Base-by-base conservation (phyloP, 2,797 vertebrate species). In the Cheracebus regulus region DNA sequence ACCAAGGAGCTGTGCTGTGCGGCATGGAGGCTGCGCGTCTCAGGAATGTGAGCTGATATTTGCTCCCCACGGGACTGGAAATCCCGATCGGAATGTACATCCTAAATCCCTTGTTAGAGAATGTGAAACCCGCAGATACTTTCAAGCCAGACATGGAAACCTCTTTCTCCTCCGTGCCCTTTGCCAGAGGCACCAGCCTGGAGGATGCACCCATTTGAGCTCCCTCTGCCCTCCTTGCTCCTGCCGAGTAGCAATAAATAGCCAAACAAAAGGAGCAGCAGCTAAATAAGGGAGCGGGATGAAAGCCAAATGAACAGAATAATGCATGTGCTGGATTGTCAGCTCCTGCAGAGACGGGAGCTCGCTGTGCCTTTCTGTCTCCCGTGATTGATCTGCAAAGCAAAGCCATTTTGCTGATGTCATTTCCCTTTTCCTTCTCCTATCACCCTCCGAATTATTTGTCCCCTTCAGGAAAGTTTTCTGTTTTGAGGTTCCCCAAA, bases 61-160 rank as follows among this genome's bases (percentile, higher is more conserved):
- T 85, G 87, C 55, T 88, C 80, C 81, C 93, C 95, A 87, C 12
- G 46, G 87, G 94, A 84, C 97, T 96, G 84, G 97, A 98, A 98
- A 98, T 98, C 97, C 97, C 2, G 81, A 90, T 95, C 2, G 96
- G 98, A 98, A 98, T 97, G 97, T 88, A 30, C 97, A 67, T 81
- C 93, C 93, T 70, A 97, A 96, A 89, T 97, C 96, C 96, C 90
- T 92, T 72, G 1, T 58, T 64, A 52, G 64, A 24, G 93, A 91
- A 52, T 72, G 88, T 88, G 91, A 67, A 89, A 39, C 78, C 4
- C 88, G 33, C 72, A 87, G 88, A 88, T 48, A 70, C 50, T 84
- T 95, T 61, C 78, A 61, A 48, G 58, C 78, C 26, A 19, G 46
- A 41, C 33, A 12, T 3, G 24, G 93, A 88, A 73, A n/a, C 6